phyloP scores from a whole-genome alignment of 1,140 invertebrate species.

The Tribolium castaneum region DNA sequence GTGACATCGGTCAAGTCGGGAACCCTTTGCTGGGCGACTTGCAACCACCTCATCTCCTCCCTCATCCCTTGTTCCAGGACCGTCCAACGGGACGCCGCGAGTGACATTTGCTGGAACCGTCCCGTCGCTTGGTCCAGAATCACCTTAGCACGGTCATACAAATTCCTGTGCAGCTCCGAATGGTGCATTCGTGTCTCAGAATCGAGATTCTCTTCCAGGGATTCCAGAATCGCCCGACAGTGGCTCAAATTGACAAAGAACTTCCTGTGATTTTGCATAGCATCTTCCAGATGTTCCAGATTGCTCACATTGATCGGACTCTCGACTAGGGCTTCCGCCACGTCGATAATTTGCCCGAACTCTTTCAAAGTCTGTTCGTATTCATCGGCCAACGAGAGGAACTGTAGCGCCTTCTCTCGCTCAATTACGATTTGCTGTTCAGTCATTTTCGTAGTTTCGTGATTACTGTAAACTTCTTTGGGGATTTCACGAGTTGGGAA shows the following conservation, averaged over 20 bases:
- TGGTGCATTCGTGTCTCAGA: constrained; percentile 79
- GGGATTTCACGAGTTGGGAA: constrained; percentile 76
- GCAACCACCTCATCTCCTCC: constrained; percentile 84
- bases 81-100: constrained; percentile 85
- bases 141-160: constrained; percentile 78
- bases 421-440: constrained; percentile 76
- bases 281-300: constrained; percentile 82
- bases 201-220: constrained; percentile 85
- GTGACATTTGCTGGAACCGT: constrained; percentile 82
- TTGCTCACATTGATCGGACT: constrained; percentile 79
- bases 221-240: constrained; percentile 85
- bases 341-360: constrained; percentile 84
- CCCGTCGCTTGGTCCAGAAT: constrained; percentile 83
- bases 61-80: constrained; percentile 82
- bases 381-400: constrained; percentile 81
- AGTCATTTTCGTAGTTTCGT: constrained; percentile 75
- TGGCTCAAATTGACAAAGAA: constrained; percentile 90
- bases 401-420: constrained; percentile 78
- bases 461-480: constrained; percentile 70
- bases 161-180: constrained; percentile 77
- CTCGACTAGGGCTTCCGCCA: constrained; percentile 82
- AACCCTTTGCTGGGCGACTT: constrained; percentile 82
- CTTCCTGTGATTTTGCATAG: constrained; percentile 88
- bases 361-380: constrained; percentile 88
- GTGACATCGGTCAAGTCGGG: constrained; percentile 82